Conservation (phyloP, 2,888 invertebrate species). For the Chaetoderma sp. region DNA sequence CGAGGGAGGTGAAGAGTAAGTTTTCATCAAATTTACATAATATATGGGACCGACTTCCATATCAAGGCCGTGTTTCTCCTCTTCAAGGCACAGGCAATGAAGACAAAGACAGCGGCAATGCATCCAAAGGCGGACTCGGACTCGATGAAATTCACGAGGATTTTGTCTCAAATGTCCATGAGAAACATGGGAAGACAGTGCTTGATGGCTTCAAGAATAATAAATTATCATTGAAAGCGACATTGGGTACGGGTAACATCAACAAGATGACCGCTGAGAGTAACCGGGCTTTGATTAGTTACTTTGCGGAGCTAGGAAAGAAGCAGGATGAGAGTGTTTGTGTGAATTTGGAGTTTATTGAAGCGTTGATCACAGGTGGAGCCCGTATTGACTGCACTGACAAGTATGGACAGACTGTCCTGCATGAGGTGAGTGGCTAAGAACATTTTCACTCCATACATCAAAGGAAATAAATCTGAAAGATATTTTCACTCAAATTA, state of each 20-base stretch:
- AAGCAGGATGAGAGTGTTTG: slow-evolving; percentile 46
- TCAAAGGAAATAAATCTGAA: too few relatives aligned
- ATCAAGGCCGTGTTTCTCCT: too few relatives aligned
- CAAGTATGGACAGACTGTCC: slow-evolving; percentile 62
- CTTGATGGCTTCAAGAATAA: too few relatives aligned
- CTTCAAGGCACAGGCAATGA: too few relatives aligned
- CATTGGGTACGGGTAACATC: slow-evolving; percentile 5
- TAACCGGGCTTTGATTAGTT: slow-evolving; percentile 60
- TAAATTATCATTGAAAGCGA: too few relatives aligned
- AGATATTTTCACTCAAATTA: too few relatives aligned
- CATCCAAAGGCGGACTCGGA: slow-evolving; percentile 46
- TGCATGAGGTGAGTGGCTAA: slow-evolving; percentile 61
- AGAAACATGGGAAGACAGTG: too few relatives aligned
- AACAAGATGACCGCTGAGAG: slow-evolving; percentile 39
- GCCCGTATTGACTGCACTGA: slow-evolving; percentile 64
- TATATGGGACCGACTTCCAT: too few relatives aligned
- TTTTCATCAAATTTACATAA: too few relatives aligned
- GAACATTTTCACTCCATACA: neutral
- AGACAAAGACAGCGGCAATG: too few relatives aligned
- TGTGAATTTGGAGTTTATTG: slow-evolving; percentile 63
- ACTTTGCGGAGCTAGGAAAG: slow-evolving; percentile 61
- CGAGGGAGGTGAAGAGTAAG: too few relatives aligned
- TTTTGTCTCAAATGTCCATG: too few relatives aligned
- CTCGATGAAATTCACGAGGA: slow-evolving; percentile 47
- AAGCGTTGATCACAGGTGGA: slow-evolving; percentile 52